Evolutionary conservation across 1,140 invertebrate genomes (phyloP).

Genomic region (Diploscapter pachys): DNA sequence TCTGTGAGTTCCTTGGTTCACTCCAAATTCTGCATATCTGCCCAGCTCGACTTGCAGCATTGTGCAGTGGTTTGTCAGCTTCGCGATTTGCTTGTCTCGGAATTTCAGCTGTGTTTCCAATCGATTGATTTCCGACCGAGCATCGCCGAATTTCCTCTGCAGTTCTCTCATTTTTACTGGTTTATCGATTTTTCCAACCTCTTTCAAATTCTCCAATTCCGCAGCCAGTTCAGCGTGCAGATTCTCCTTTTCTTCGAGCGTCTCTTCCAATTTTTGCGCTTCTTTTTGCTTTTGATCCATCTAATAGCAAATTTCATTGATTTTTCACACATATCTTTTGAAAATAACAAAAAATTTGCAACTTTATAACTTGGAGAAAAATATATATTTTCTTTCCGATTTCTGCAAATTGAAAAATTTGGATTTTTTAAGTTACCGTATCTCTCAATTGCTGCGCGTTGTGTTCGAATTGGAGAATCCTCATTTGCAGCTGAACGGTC

Average conservation of each 20-base stretch:
- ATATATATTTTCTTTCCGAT: no score
- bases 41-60: conserved; percentile 52
- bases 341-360: no score
- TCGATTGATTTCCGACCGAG: conserved; percentile 38
- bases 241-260: conserved; percentile 17
- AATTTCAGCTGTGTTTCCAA: conserved; percentile 51
- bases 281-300: no score
- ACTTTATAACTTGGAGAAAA: no score
- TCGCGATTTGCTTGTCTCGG: conserved; percentile 47
- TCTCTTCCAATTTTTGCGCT: conserved; percentile 14
- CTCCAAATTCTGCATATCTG: conserved; percentile 18
- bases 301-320: no score
- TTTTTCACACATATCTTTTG: no score
- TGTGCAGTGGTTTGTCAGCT: conserved; percentile 49
- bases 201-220: conserved; percentile 34
- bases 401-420: no score
- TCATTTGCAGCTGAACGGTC: no score
- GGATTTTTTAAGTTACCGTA: no score
- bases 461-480: no score
- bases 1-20: no score
- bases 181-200: conserved; percentile 22
- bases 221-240: conserved; percentile 27
- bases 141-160: conserved; percentile 46
- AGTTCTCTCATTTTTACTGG: background rate
- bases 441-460: no score